Base-by-base conservation (phyloP, 2,797 vertebrate genomes). In the Anolis apletophallus region DNA sequence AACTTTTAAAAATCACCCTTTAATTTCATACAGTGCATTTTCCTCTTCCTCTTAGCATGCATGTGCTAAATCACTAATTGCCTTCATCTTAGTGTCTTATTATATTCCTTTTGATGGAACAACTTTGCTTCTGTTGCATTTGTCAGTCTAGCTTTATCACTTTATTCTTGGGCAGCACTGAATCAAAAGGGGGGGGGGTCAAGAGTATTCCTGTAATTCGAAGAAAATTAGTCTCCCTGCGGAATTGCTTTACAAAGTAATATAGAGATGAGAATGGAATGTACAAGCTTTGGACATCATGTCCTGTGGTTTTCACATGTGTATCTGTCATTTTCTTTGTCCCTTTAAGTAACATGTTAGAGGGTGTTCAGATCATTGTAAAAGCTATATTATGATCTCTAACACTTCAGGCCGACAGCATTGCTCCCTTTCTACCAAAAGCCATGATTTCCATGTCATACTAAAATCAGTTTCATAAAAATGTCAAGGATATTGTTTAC, bases 131-230 rank as follows among this genome's bases (percentile, higher is more conserved):
- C 23, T 67, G 13, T 71, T 29, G 54, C 64, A 67, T 88, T 50
- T 74, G 29, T 21, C 83, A 78, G 88, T 29, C 72, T 73, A 0
- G 75, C 84, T 19, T 88, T 80, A 29, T 78, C 81, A 40, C 77
- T 84, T 94, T 76, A 68, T 93, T 36, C 67, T 46, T 84, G 26
- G 88, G 36, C 78, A 84, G 3, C 61, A 17, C 5, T 76, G 26
- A 32, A 16, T 86, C 64, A 73, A 71, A 54, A 85, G 26, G 71
- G 19, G 73, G 1, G 26, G 71, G 19, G 73, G 1, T 88, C 64
- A 82, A 87, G 57, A 86, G 17, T 91, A 86, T 83, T 92, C 88
- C 13, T 85, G 29, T 82, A 32, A 55, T 92, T 92, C 83, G 29
- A 36, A 8, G 29, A 46, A 80, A 73, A 69, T 78, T 55, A 32